These are phyloP conservation scores for Coboldia fuscipes DNA, from an alignment of 1,140 invertebrate species.

Conservation along the genomic window DNA sequence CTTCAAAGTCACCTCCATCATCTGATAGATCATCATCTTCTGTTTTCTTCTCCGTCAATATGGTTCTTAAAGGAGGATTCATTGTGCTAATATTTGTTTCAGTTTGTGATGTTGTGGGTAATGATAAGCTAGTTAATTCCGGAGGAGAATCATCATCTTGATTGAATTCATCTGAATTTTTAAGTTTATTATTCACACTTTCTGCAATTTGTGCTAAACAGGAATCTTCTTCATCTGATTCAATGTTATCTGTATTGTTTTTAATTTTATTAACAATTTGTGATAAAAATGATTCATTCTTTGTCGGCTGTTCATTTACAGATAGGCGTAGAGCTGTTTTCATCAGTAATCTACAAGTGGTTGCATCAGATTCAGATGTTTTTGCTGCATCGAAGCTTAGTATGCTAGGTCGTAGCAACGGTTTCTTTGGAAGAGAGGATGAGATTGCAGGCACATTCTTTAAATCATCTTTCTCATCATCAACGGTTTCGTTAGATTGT, in stretches of 20 bases:
- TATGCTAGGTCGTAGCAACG: conserved; percentile 1
- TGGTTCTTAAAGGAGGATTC: neutral
- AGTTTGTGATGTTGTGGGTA: neutral
- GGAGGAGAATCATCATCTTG: conserved; percentile 11
- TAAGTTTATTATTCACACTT: conserved; percentile 16
- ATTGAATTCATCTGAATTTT: conserved; percentile 3
- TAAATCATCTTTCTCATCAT: neutral
- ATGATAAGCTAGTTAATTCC: too few relatives aligned
- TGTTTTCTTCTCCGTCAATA: neutral
- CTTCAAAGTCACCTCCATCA: conserved; percentile 16
- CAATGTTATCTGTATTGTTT: neutral
- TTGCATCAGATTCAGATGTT: neutral
- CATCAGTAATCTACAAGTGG: neutral
- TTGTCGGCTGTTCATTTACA: neutral
- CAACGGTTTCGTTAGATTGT: too few relatives aligned
- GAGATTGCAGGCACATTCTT: neutral
- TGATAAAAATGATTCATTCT: neutral
- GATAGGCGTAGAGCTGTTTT: neutral
- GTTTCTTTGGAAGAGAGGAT: neutral
- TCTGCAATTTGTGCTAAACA: conserved; percentile 19
- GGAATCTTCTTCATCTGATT: conserved; percentile 16
- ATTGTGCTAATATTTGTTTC: neutral
- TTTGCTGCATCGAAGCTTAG: too few relatives aligned
- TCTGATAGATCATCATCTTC: conserved; percentile 6
- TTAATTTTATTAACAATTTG: conserved; percentile 1